These are phyloP conservation scores for Murina feae DNA, from an alignment of 2,113 vertebrate species.

Conservation along the genomic window DNA sequence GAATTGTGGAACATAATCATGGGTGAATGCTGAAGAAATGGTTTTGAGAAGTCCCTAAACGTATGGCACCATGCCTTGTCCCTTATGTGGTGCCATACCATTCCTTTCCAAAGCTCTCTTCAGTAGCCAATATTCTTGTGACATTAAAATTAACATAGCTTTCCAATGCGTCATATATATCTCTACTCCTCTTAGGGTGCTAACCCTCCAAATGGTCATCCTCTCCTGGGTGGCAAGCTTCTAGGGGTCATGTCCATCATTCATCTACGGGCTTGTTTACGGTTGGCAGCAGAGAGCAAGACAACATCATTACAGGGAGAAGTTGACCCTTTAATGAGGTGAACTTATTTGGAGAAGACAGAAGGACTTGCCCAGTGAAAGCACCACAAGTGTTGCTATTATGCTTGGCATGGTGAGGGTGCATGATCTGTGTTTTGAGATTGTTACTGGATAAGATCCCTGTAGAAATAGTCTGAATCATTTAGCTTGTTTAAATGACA, in stretches of 20 bases:
- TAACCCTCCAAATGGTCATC: neutral
- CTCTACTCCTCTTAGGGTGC: neutral
- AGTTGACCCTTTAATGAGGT: neutral
- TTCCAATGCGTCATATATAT: accelerated
- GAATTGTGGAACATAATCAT: neutral
- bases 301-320: neutral
- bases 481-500: neutral
- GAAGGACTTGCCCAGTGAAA: neutral
- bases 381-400: neutral
- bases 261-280: neutral
- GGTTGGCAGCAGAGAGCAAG: too few species aligned
- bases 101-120: neutral
- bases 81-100: neutral
- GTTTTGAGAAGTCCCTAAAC: neutral
- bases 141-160: neutral
- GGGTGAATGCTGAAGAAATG: neutral
- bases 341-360: neutral
- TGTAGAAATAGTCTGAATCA: conserved; percentile 4
- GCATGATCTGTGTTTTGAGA: neutral
- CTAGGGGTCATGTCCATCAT: too few species aligned
- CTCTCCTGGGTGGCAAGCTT: neutral
- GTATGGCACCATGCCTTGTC: neutral
- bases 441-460: neutral
- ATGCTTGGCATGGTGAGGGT: neutral
- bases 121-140: neutral